Percentiles rank a stretch among this genome's conserved stretches.
phyloP scores from a whole-genome alignment of 2,113 vertebrate species.

The Cephalophus harveyi region DNA sequence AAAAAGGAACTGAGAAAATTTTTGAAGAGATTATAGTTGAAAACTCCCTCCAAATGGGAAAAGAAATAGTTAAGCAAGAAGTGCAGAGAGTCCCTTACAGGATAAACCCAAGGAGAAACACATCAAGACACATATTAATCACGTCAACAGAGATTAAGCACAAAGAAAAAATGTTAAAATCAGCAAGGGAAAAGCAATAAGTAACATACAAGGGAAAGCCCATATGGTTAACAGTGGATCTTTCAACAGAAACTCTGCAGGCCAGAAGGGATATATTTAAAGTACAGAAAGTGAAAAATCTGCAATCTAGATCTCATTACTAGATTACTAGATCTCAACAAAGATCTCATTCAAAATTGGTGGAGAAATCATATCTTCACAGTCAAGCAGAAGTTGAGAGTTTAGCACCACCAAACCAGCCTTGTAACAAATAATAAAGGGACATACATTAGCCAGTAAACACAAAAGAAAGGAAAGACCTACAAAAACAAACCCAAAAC shows the following conservation, averaged over 20 bases:
- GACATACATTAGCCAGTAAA: neutral
- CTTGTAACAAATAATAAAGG: neutral
- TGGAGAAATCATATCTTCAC: neutral
- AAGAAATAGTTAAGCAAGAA: neutral
- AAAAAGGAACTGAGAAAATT: neutral
- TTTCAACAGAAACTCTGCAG: neutral
- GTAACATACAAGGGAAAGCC: neutral
- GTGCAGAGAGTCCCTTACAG: neutral
- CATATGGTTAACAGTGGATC: neutral
- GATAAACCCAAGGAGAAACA: neutral
- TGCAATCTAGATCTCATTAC: neutral
- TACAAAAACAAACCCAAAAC: neutral
- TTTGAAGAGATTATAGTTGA: neutral
- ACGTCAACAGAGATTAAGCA: neutral
- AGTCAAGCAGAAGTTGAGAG: neutral
- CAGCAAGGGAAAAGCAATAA: neutral
- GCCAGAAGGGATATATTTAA: neutral
- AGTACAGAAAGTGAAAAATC: neutral
- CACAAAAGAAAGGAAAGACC: neutral
- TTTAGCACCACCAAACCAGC: neutral
- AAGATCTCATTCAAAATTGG: neutral
- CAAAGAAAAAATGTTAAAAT: neutral
- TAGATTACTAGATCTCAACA: neutral
- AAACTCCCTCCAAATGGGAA: neutral
- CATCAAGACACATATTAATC: neutral